Conservation (phyloP, 2,113 vertebrate genomes). For the Carassius carassius region DNA sequence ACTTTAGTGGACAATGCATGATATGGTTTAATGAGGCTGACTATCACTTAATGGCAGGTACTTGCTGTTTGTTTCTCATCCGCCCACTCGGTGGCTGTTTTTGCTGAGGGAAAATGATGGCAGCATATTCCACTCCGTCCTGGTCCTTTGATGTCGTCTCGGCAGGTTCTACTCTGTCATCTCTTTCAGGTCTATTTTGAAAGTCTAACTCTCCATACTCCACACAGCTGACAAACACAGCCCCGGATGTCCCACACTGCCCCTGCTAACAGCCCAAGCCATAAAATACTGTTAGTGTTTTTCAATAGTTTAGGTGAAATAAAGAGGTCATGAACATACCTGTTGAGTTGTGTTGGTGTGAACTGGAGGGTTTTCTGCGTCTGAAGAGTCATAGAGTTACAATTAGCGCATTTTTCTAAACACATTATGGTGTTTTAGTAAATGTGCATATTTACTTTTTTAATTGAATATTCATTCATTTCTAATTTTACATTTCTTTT, state of each 20-base stretch:
- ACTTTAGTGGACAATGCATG: not conserved
- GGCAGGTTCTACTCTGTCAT: not conserved
- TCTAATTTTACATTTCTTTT: not conserved
- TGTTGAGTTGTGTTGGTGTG: not conserved
- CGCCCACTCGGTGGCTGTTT: slow-evolving; percentile 9
- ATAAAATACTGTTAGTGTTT: not conserved
- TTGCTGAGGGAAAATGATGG: slow-evolving; percentile 67
- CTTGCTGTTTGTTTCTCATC: slow-evolving; percentile 7
- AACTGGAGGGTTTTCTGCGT: slow-evolving; percentile 5
- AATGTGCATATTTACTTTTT: not conserved
- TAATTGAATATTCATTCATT: not conserved
- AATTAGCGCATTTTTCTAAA: not conserved
- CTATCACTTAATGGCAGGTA: not conserved
- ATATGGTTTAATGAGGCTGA: not conserved
- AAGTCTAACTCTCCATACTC: slow-evolving; percentile 77
- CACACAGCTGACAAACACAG: slow-evolving; percentile 57
- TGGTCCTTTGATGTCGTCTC: accelerated
- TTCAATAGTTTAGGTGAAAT: not conserved
- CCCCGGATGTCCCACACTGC: not conserved
- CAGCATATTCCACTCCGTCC: slow-evolving; percentile 72
- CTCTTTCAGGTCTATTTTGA: slow-evolving; percentile 36
- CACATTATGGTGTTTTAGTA: no score
- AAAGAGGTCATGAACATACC: slow-evolving; percentile 5
- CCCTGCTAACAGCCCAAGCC: slow-evolving; percentile 51
- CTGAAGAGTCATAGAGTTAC: not conserved